Percentiles rank a stretch among this genome's conserved stretches.
Evolutionary conservation across 2,797 vertebrate genomes (phyloP).

Genomic region (Telmatherina bonti): DNA sequence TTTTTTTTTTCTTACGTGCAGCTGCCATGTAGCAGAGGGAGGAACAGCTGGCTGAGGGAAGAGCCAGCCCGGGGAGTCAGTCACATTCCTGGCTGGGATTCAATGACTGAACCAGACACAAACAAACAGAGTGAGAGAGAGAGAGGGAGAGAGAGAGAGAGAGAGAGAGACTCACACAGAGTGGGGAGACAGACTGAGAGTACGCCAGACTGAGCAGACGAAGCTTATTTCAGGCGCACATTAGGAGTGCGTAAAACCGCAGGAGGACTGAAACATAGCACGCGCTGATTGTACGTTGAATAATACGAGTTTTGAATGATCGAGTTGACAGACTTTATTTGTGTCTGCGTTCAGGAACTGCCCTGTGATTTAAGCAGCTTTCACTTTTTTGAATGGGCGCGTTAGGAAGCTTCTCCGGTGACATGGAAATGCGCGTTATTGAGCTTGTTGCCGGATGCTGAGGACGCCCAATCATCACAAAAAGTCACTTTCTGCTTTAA

Average conservation of each 20-base stretch:
- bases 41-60: slow-evolving; percentile 89
- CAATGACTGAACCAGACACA: slow-evolving; percentile 96
- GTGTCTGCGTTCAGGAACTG: slow-evolving; percentile 45
- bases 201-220: slow-evolving; percentile 76
- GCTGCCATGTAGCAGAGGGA: slow-evolving; percentile 86
- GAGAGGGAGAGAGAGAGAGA: slow-evolving; percentile 72
- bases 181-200: slow-evolving; percentile 74
- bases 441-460: slow-evolving; percentile 75
- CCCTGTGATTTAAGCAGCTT: slow-evolving; percentile 47
- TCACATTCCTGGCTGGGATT: slow-evolving; percentile 97
- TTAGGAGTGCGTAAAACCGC: slow-evolving; percentile 77
- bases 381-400: slow-evolving; percentile 79
- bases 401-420: slow-evolving; percentile 78
- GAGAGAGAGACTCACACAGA: slow-evolving; percentile 76
- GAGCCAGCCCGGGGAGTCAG: slow-evolving; percentile 93
- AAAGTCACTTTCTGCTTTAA: slow-evolving; percentile 59
- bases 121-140: slow-evolving; percentile 88
- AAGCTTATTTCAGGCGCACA: slow-evolving; percentile 73
- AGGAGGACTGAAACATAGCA: slow-evolving; percentile 57
- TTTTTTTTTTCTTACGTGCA: slow-evolving; percentile 69
- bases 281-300: slow-evolving; percentile 54
- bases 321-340: slow-evolving; percentile 60
- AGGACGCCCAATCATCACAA: slow-evolving; percentile 51
- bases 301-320: slow-evolving; percentile 44
- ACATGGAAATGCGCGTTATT: slow-evolving; percentile 78